These are phyloP conservation scores for Caenorhabditis panamensis DNA, from an alignment of 2,888 invertebrate species.

Conservation along the genomic window DNA sequence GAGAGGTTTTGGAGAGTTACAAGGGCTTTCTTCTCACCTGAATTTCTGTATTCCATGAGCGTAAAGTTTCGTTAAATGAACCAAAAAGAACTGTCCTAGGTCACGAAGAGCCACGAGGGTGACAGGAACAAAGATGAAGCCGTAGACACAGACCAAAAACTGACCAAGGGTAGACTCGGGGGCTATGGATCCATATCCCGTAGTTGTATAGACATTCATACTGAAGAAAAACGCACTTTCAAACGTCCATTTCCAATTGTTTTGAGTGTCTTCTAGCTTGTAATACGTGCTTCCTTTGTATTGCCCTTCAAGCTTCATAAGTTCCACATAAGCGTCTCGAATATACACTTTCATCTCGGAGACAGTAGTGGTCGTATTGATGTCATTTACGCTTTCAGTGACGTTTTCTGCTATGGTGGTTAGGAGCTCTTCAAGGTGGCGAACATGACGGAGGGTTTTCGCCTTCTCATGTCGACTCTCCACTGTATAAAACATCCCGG, in stretches of 20 bases:
- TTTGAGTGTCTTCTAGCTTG: constrained; percentile 62
- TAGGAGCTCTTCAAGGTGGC: constrained; percentile 50
- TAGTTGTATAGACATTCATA: constrained; percentile 71
- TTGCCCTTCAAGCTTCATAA: constrained; percentile 57
- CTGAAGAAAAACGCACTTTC: constrained; percentile 69
- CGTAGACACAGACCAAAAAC: constrained; percentile 62
- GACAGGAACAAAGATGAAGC: constrained; percentile 68
- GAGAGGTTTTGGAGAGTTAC: too few relatives aligned
- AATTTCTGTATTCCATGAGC: constrained; percentile 63
- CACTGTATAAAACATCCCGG: constrained; percentile 64
- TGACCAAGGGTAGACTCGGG: constrained; percentile 63
- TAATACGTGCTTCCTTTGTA: constrained; percentile 68
- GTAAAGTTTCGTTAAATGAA: constrained; percentile 68
- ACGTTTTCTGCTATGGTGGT: constrained; percentile 40
- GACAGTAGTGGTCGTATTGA: constrained; percentile 39
- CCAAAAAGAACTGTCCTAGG: constrained; percentile 69
- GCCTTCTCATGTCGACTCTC: constrained; percentile 62
- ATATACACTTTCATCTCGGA: constrained; percentile 56
- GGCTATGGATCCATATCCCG: constrained; percentile 72
- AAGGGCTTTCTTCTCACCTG: constrained; percentile 56
- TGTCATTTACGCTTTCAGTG: constrained; percentile 47
- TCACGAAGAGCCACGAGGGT: constrained; percentile 68
- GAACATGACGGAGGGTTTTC: neutral
- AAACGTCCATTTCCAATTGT: constrained; percentile 71
- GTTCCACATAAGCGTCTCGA: constrained; percentile 57